Evolutionary conservation across 2,113 vertebrate species (phyloP).

Genomic region (Dryoscopus gambensis): DNA sequence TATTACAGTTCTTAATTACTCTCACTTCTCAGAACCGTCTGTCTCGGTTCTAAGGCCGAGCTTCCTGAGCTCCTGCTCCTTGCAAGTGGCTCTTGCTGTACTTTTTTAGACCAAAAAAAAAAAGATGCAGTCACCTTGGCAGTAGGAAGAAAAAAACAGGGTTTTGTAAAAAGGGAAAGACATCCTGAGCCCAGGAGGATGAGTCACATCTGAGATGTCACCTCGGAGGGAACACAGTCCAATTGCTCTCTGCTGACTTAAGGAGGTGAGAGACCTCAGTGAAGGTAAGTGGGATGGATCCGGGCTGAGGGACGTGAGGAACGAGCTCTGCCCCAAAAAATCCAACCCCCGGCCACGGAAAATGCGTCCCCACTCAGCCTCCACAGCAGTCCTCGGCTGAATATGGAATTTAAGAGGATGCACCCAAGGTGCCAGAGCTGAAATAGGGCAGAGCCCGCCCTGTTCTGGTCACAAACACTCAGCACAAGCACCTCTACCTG

Average conservation of each 20-base stretch:
- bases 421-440: not conserved
- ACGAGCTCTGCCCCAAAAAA: not conserved
- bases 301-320: not conserved
- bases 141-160: not conserved
- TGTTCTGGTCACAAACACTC: accelerated
- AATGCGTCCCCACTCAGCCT: not conserved
- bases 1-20: slow-evolving; percentile 16
- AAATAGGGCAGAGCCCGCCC: not conserved
- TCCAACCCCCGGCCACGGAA: not conserved
- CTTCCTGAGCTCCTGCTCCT: not conserved
- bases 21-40: not conserved
- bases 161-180: not conserved
- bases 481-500: not conserved
- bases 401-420: not conserved
- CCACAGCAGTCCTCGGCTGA: not conserved
- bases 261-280: not conserved
- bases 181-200: not conserved
- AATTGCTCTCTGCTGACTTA: not conserved
- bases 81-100: not conserved
- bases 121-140: not conserved
- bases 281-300: not conserved
- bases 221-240: not conserved
- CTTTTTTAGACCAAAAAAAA: not conserved
- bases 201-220: not conserved
- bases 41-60: not conserved